Percentiles rank a stretch among this genome's conserved stretches.
Conservation (phyloP, 2,113 vertebrate genomes). For the Dicrurus megarhynchus region DNA sequence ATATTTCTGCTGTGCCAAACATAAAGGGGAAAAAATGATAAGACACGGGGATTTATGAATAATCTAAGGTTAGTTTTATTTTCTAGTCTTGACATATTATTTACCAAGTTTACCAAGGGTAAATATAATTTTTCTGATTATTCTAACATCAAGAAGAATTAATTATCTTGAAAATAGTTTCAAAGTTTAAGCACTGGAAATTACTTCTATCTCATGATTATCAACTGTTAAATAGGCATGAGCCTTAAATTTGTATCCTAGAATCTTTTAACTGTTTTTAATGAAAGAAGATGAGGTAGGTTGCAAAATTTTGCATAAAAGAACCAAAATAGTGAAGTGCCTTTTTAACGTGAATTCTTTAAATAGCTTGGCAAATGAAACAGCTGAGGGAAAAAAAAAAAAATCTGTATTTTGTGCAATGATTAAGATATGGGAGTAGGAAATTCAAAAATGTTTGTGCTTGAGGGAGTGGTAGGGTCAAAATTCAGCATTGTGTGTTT, state of each 20-base stretch:
- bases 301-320: constrained; percentile 54
- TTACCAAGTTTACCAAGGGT: constrained; percentile 63
- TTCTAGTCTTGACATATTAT: constrained; percentile 68
- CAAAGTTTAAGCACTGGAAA: constrained; percentile 61
- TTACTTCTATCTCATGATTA: neutral
- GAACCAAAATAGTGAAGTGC: constrained; percentile 28
- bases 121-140: constrained; percentile 54
- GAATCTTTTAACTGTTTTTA: constrained; percentile 56
- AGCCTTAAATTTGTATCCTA: constrained; percentile 53
- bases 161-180: constrained; percentile 57
- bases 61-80: constrained; percentile 71
- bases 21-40: constrained; percentile 31
- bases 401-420: neutral
- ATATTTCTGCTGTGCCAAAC: constrained; percentile 76
- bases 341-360: constrained; percentile 18
- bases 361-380: constrained; percentile 47
- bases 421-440: constrained; percentile 18
- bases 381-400: neutral
- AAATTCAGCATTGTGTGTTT: constrained; percentile 9
- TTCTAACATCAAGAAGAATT: constrained; percentile 54
- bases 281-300: constrained; percentile 42
- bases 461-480: neutral
- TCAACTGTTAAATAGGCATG: constrained; percentile 54
- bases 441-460: constrained; percentile 22
- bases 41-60: constrained; percentile 64